These are phyloP conservation scores for Bambusicola thoracicus DNA, from an alignment of 2,113 vertebrate genomes.

Conservation along the genomic window DNA sequence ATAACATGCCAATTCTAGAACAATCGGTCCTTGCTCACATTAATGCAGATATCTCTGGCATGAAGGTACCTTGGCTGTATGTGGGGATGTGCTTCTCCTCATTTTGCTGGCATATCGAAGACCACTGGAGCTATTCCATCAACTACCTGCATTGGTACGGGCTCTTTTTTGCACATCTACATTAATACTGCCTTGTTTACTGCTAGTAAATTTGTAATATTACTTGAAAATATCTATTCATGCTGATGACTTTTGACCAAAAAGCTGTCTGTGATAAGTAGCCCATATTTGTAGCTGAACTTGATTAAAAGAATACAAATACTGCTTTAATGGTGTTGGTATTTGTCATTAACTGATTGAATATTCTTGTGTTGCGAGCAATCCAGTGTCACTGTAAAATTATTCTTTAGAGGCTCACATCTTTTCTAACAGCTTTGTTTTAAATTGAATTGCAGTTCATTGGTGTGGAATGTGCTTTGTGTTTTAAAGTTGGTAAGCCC, in stretches of 20 bases:
- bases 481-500: not conserved
- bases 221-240: not conserved
- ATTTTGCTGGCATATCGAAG: constrained; percentile 98
- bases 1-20: constrained; percentile 98
- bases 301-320: not conserved
- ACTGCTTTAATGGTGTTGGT: not conserved
- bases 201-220: not conserved
- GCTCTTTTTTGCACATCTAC: not conserved
- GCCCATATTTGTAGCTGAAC: not conserved
- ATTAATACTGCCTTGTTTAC: not conserved
- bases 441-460: not conserved
- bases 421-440: not conserved
- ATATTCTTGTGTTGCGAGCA: not conserved
- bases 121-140: constrained; percentile 99
- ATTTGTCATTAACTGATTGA: not conserved
- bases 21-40: constrained; percentile 97
- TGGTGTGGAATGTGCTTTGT: not conserved
- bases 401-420: not conserved
- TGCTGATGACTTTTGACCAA: not conserved
- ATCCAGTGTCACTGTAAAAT: not conserved
- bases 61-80: constrained; percentile 99
- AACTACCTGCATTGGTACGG: constrained; percentile 97
- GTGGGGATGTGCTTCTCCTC: constrained; percentile 99
- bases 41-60: constrained; percentile 96
- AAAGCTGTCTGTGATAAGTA: not conserved